phyloP scores from a whole-genome alignment of 1,140 invertebrate genomes.

The Centruroides vittatus region DNA sequence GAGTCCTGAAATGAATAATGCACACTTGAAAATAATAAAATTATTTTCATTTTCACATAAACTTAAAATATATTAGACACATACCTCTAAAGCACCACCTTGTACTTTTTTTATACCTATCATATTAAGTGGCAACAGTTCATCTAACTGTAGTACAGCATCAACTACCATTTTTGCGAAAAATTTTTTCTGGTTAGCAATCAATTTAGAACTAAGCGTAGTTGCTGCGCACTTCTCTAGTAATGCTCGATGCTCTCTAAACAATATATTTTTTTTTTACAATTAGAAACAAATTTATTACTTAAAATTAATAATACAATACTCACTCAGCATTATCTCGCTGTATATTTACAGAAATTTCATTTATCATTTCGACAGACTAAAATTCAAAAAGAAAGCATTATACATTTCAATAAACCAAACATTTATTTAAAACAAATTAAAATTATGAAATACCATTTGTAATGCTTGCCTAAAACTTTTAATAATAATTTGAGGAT shows the following conservation, averaged over 20 bases:
- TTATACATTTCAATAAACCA: too few relatives aligned
- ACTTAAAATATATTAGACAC: background rate
- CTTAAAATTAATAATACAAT: background rate
- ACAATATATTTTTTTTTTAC: background rate
- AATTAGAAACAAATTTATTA: background rate
- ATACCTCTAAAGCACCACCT: constrained; percentile 78
- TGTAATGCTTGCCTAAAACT: constrained; percentile 66
- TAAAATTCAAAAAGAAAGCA: constrained; percentile 20
- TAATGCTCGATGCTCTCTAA: constrained; percentile 53
- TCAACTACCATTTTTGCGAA: constrained; percentile 97
- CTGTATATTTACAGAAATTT: constrained; percentile 60
- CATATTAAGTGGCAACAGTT: constrained; percentile 92
- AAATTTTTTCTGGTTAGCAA: constrained; percentile 88
- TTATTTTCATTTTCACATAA: background rate
- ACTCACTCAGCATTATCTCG: constrained; percentile 31
- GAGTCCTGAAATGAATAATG: constrained; percentile 50
- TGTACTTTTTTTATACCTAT: constrained; percentile 98
- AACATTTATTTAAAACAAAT: too few relatives aligned
- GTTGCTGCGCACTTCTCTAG: constrained; percentile 91
- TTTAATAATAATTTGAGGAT: constrained; percentile 81
- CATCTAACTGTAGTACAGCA: constrained; percentile 85
- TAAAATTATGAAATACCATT: constrained; percentile 32
- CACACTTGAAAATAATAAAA: background rate
- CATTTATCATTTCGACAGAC: constrained; percentile 68
- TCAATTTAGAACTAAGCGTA: constrained; percentile 90